Conservation (phyloP, 2,888 invertebrate genomes). For the Xestia sexstrigata region DNA sequence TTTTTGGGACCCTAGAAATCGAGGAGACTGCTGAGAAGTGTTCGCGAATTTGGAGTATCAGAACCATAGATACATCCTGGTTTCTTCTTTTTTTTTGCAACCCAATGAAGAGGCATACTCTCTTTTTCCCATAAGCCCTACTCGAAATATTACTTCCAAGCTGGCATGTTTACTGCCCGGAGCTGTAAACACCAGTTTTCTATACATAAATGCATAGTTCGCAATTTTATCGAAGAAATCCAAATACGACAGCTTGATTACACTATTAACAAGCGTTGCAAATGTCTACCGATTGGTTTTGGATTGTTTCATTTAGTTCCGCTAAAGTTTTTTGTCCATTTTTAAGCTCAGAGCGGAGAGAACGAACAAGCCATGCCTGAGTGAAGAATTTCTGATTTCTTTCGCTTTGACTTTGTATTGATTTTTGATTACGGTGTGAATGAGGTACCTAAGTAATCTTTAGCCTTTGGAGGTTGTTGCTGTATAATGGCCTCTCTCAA, state of each 20-base stretch:
- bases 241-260: conserved; percentile 57
- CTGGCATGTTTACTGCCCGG: not conserved
- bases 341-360: conserved; percentile 49
- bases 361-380: conserved; percentile 52
- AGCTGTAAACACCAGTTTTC: not conserved
- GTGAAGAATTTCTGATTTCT: conserved; percentile 47
- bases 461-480: not conserved
- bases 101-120: not conserved
- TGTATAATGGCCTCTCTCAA: not conserved
- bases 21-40: not conserved
- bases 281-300: conserved; percentile 62
- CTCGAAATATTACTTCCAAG: not conserved
- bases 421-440: conserved; percentile 43
- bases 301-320: conserved; percentile 64
- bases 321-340: conserved; percentile 59
- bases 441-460: conserved; percentile 1
- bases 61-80: not conserved
- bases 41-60: not conserved
- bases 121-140: not conserved
- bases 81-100: not conserved
- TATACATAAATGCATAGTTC: conserved; percentile 8
- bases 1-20: not conserved
- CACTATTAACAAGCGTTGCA: conserved; percentile 65
- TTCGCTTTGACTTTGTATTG: conserved; percentile 50
- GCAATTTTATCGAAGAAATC: conserved; percentile 17